Percentiles rank a stretch among this genome's conserved stretches.
Conservation (phyloP, 2,888 invertebrate species). For the Luperina testacea region DNA sequence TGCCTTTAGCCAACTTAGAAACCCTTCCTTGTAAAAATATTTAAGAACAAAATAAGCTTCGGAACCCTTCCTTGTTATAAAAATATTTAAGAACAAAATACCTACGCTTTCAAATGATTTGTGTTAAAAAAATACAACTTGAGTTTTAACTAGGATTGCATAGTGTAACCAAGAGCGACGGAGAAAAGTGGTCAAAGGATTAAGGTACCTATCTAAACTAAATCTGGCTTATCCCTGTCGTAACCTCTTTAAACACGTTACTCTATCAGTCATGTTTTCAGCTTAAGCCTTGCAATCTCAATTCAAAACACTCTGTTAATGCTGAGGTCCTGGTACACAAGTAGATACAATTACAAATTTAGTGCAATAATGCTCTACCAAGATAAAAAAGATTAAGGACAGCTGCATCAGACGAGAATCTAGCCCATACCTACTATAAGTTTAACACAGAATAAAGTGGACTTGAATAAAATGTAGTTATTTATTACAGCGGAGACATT, state of each 20-base stretch:
- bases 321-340: neutral
- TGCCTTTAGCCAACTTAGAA: neutral
- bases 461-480: constrained; percentile 41
- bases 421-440: constrained; percentile 14
- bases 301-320: neutral
- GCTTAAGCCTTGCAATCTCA: neutral
- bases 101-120: neutral
- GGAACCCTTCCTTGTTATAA: neutral
- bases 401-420: constrained; percentile 13
- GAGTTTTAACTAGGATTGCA: neutral
- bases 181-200: neutral
- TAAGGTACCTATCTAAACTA: neutral
- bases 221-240: neutral
- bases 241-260: neutral
- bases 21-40: neutral
- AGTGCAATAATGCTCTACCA: neutral
- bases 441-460: constrained; percentile 26
- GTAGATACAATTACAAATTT: neutral
- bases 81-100: too few relatives aligned
- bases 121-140: neutral
- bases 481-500: constrained; percentile 40
- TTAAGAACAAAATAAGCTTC: too few relatives aligned
- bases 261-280: neutral
- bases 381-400: constrained; percentile 8
- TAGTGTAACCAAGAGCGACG: neutral